These are phyloP conservation scores for Pristionchus arcanus DNA, from an alignment of 2,888 invertebrate species.

Conservation along the genomic window DNA sequence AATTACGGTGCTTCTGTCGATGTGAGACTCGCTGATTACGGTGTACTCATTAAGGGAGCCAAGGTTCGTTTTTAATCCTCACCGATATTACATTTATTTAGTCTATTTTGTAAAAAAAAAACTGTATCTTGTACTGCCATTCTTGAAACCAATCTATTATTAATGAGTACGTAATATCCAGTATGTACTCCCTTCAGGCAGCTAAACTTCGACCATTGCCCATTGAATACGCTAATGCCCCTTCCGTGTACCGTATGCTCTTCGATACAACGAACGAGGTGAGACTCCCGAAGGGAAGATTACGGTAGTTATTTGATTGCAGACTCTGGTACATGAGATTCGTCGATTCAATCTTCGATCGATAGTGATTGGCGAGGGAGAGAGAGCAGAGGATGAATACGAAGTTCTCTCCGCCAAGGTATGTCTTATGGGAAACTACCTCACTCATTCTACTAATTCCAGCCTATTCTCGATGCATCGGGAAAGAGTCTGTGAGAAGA, in stretches of 20 bases:
- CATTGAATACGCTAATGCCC: constrained; percentile 24
- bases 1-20: constrained; percentile 42
- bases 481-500: constrained; percentile 42
- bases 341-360: constrained; percentile 54
- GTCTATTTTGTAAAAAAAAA: too few species aligned
- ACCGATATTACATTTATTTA: too few species aligned
- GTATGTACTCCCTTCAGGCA: neutral
- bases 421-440: neutral
- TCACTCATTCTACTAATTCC: neutral
- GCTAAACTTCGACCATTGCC: constrained; percentile 46
- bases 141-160: too few species aligned
- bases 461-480: constrained; percentile 17
- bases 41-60: constrained; percentile 54
- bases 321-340: constrained; percentile 27
- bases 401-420: constrained; percentile 39
- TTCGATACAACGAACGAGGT: constrained; percentile 43
- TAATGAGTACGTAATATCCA: too few species aligned
- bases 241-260: constrained; percentile 50
- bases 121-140: too few species aligned
- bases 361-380: constrained; percentile 39
- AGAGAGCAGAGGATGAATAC: constrained; percentile 2
- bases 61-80: constrained; percentile 39
- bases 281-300: neutral
- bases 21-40: constrained; percentile 51
- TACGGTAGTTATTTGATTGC: neutral